These are phyloP conservation scores for Glareola pratincola DNA, from an alignment of 2,113 vertebrate genomes.

Conservation along the genomic window DNA sequence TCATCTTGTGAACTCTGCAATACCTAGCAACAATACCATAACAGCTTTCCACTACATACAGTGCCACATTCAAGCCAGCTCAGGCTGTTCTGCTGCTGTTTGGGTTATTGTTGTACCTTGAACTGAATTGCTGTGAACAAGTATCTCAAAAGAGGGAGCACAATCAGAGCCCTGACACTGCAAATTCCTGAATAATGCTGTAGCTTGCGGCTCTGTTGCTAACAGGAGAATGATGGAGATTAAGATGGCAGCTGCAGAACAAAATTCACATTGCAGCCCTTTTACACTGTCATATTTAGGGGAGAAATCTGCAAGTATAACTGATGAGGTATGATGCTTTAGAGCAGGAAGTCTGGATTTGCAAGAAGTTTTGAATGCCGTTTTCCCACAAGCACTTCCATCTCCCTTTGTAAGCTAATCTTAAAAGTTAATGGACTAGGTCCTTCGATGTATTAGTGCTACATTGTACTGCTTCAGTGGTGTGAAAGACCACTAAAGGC, in stretches of 20 bases:
- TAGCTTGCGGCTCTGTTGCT: neutral
- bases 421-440: conserved; percentile 16
- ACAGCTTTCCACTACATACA: neutral
- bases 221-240: neutral
- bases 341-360: neutral
- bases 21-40: neutral
- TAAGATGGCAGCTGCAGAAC: neutral
- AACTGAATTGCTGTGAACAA: neutral
- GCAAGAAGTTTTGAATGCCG: neutral
- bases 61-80: neutral
- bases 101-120: neutral
- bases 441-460: neutral
- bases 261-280: conserved; percentile 17
- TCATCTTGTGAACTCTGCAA: neutral
- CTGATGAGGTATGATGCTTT: neutral
- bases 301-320: neutral
- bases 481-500: neutral
- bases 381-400: neutral
- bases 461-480: neutral
- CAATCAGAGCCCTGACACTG: neutral
- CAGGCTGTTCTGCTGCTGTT: neutral
- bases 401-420: conserved; percentile 11
- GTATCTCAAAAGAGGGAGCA: neutral
- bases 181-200: neutral
- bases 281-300: neutral